Conservation (phyloP, 2,113 vertebrate genomes). For the Delphinapterus leucas region DNA sequence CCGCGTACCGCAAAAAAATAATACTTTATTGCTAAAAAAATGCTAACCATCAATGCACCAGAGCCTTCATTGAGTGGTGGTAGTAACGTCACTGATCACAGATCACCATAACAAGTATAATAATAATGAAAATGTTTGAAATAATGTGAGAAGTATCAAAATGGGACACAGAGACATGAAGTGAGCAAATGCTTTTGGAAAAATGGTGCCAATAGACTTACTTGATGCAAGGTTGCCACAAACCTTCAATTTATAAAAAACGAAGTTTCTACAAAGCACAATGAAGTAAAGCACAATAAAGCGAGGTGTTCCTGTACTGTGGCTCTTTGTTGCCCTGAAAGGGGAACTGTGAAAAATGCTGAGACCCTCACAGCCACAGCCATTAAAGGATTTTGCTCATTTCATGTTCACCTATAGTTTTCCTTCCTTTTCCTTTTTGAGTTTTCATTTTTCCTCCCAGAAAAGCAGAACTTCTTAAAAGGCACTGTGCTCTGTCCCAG, state of each 20-base stretch:
- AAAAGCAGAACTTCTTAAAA: background rate
- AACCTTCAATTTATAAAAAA: background rate
- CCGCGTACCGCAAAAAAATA: no score
- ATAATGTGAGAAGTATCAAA: background rate
- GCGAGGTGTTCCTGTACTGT: background rate
- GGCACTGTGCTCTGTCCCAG: background rate
- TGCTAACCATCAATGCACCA: no score
- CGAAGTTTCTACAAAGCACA: background rate
- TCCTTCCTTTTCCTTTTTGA: background rate
- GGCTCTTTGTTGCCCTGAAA: background rate
- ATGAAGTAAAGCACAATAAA: no score
- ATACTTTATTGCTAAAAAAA: background rate
- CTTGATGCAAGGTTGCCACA: background rate
- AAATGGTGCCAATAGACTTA: background rate
- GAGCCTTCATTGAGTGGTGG: no score
- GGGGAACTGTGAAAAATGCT: background rate
- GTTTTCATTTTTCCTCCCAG: background rate
- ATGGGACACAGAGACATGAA: background rate
- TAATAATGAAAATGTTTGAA: background rate
- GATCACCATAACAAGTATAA: no score
- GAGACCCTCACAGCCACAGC: background rate
- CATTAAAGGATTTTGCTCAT: background rate
- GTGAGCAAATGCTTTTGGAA: background rate
- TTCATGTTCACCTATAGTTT: background rate
- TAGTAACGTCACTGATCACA: no score